Base-by-base conservation (phyloP, 2,888 invertebrate species). In the Orchesellides sinensis region DNA sequence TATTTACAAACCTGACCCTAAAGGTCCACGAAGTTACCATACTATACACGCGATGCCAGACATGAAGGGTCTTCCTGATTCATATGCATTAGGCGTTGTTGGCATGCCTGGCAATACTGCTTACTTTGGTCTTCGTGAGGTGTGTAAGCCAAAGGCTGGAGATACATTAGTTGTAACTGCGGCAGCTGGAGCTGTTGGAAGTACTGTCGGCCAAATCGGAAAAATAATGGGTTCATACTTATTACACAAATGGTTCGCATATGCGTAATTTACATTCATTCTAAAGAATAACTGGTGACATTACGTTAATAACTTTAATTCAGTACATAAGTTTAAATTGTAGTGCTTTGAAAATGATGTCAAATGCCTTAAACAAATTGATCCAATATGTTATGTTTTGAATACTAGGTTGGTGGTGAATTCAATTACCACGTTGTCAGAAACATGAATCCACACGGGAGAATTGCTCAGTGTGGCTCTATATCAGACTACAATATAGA, bases 141-240 rank as follows among this genome's bases (percentile, higher is more conserved):
- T 94, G 82, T 94, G 94, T 84, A 89, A 92, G 82, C 94, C 95
- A 3, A 93, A 94, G 90, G 87, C 91, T 6, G 94, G 94, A 12
- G 95, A 95, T 90, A 93, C 93, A 0, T 92, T 95, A 17, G 93
- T 94, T 0, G 92, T 95, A 0, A 93, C 93, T 45, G 93, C 93
- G 8, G 95, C 95, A n/a, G 95, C 94, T 27, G 95, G 95, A 23
- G 95, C 95, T 52, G 95, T 95, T n/a, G 95, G 95, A 6, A 93
- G 92, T 79, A 92, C 93, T 63, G 95, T 95, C 25, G 95, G 95
- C 1, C 95, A 95, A 91, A 94, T 95, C 84, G 95, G 93, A 0
- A 95, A 95, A 90, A 92, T 93, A 63, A 91, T 93, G 90, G 94
- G 92, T 63, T 12, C n/a, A n/a, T n/a, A 63, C 47, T 14, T 54